Evolutionary conservation across 2,797 vertebrate genomes (phyloP), one percentile per base, ranked within the genome.

Genomic region (Ammospiza maritima): DNA sequence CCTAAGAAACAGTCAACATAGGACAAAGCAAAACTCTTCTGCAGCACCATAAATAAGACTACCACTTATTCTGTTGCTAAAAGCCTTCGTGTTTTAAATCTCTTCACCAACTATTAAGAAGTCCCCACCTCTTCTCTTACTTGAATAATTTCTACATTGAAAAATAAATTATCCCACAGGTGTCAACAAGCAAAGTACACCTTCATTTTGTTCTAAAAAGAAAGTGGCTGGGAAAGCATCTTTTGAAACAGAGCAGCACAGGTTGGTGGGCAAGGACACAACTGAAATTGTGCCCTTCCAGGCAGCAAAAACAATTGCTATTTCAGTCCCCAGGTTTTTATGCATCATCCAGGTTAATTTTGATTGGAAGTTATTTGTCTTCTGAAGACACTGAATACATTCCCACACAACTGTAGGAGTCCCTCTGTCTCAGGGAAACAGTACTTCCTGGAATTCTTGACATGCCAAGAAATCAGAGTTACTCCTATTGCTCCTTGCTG

Each of bases 401-500:
- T 77, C 36, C 48, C 72, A 61, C 15, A 65, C 19, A 50, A 69
- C 61, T 72, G n/a, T 1, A 83, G 85, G 64, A 96, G 86, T 72
- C 89, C 60, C 56, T 40, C 13, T 69, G 86, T 90, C 90, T 83
- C 88, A 58, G 27, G 13, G 22, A 83, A 90, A 58, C 38, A 67
- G 47, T 10, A 42, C 40, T 93, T 88, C 69, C 79, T 58, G 75
- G 92, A 95, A 93, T 62, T 85, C 81, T 69, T 69, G 54, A 61
- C 76, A 54, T 65, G 62, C 50, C 71, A 85, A 79, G 67, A 57
- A 91, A 74, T 81, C 67, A 57, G 56, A 18, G 22, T 77, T 88
- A 78, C 80, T 87, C 74, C 38, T 83, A 73, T 13, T 74, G 61
- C 47, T 93, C 65, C 65, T 74, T 73, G 53, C 61, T 88, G 67